A percentile compares a stretch with the other conserved stretches of the same genome.
phyloP scores from a whole-genome alignment of 2,888 invertebrate genomes.

The Acrobasis consociella region DNA sequence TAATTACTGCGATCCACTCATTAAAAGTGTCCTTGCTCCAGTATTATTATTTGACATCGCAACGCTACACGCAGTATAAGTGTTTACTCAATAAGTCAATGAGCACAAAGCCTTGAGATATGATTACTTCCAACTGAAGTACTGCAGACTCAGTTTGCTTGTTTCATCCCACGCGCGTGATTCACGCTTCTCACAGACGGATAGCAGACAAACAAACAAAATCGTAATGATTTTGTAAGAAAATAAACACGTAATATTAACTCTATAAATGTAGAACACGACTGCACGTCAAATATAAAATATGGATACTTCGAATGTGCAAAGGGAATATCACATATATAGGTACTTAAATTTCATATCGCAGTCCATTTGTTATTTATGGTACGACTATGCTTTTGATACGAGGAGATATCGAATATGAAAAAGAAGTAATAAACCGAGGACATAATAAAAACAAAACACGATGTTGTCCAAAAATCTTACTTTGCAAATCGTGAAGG shows the following conservation, averaged over 20 bases:
- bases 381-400: not conserved
- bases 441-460: not conserved
- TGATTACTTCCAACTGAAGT: conserved; percentile 34
- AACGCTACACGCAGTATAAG: conserved; percentile 10
- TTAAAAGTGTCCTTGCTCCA: conserved; percentile 10
- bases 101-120: conserved; percentile 40
- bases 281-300: conserved; percentile 2
- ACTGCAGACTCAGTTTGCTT: conserved; percentile 35
- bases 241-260: conserved; percentile 7
- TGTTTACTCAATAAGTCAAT: conserved; percentile 19
- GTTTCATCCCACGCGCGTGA: conserved; percentile 64
- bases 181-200: conserved; percentile 61
- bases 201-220: conserved; percentile 61
- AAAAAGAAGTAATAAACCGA: not conserved
- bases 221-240: conserved; percentile 39
- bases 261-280: conserved; percentile 3
- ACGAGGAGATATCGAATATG: not conserved
- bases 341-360: not conserved
- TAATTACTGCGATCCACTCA: not conserved
- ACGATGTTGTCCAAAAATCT: not conserved
- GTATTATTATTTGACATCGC: conserved; percentile 7
- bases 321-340: not conserved
- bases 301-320: not conserved
- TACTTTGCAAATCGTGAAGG: conserved; percentile 12
- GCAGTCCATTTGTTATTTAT: not conserved